Percentiles rank a stretch among this genome's conserved stretches.
Conservation (phyloP, 2,888 invertebrate species). For the Strigamia maritima region DNA sequence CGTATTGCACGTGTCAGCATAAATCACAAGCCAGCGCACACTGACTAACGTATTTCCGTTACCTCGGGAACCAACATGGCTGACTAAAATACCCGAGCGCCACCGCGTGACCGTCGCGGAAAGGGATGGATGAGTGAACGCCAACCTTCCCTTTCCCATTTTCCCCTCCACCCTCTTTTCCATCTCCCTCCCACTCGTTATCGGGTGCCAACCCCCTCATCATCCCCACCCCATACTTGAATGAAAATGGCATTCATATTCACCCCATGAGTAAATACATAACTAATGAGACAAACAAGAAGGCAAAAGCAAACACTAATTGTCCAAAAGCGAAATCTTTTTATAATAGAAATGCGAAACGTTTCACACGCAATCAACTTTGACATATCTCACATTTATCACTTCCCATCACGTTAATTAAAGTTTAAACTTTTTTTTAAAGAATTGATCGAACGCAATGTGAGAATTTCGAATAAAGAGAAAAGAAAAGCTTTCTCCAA, state of each 20-base stretch:
- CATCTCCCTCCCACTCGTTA: conserved; percentile 36
- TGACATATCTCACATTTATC: not conserved
- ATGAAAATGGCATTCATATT: not conserved
- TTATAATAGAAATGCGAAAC: not conserved
- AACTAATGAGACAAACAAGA: conserved; percentile 23
- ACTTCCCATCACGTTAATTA: not conserved
- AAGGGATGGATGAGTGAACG: conserved; percentile 42
- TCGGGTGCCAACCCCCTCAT: conserved; percentile 36
- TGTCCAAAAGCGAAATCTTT: not conserved
- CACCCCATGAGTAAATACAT: conserved; percentile 16
- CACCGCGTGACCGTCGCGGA: conserved; percentile 45
- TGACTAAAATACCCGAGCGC: not conserved
- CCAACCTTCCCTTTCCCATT: conserved; percentile 1
- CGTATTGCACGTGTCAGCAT: conserved; percentile 23
- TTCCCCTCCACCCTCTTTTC: conserved; percentile 31
- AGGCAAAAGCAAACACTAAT: conserved; percentile 23
- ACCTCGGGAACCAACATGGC: conserved; percentile 19
- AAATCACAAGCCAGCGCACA: conserved; percentile 16
- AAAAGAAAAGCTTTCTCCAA: not conserved
- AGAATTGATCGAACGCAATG: too few species aligned
- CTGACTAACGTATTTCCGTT: conserved; percentile 30
- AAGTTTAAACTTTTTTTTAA: too few species aligned
- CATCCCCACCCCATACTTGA: conserved; percentile 36
- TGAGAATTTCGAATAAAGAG: not conserved
- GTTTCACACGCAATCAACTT: conserved; percentile 11